A percentile compares a stretch with the other conserved stretches of the same genome.
phyloP scores from a whole-genome alignment of 1,140 invertebrate species.

The Aphaenogaster ashmeadi region DNA sequence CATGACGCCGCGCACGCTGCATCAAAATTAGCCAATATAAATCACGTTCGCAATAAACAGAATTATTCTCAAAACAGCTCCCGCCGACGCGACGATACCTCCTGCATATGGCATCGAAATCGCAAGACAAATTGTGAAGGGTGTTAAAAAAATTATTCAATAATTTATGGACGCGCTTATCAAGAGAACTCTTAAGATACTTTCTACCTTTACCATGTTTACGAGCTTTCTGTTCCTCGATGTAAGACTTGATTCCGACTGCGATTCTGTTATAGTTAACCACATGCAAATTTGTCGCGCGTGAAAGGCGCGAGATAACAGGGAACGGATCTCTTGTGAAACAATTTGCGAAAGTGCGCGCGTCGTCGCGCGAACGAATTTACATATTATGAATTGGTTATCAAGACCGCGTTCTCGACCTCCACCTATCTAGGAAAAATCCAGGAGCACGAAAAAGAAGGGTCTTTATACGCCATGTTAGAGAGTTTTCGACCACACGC shows the following conservation, averaged over 20 bases:
- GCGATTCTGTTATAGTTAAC: not conserved
- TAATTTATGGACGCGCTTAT: not conserved
- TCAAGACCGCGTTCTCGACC: constrained; percentile 9
- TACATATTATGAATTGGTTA: constrained; percentile 56
- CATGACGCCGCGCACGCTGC: not conserved
- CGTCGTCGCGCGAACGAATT: constrained; percentile 30
- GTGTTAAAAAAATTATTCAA: constrained; percentile 4
- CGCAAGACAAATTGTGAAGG: not conserved
- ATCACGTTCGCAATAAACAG: not conserved
- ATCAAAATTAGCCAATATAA: constrained; percentile 37
- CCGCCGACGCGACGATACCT: not conserved
- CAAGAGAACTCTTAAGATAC: not conserved
- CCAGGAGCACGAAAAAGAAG: not conserved
- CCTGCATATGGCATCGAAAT: not conserved
- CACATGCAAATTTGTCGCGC: constrained; percentile 36
- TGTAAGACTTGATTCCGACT: not conserved
- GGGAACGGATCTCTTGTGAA: constrained; percentile 13
- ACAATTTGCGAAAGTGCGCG: constrained; percentile 25
- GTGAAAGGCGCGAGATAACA: constrained; percentile 20
- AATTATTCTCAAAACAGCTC: constrained; percentile 28
- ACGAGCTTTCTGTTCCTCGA: not conserved
- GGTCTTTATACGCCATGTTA: constrained; percentile 43
- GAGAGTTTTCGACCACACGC: constrained; percentile 41
- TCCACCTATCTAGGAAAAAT: constrained; percentile 12
- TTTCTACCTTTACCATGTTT: not conserved